These are phyloP conservation scores for Buceros bicornis DNA, from an alignment of 2,797 vertebrate genomes.

Conservation along the genomic window DNA sequence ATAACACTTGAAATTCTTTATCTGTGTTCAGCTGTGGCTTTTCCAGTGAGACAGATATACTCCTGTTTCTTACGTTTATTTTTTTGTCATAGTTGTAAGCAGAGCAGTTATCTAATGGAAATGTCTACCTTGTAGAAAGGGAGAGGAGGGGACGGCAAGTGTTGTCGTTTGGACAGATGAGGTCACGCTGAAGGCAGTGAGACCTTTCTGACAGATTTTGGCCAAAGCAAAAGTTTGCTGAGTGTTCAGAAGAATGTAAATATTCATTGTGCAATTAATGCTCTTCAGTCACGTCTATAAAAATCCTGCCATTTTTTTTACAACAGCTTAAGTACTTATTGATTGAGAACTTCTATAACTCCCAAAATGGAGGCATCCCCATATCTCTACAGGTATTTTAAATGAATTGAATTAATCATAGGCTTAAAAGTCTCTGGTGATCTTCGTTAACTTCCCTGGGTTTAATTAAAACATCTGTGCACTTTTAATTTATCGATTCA, in stretches of 20 bases:
- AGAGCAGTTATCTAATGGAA: background rate
- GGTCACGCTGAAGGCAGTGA: background rate
- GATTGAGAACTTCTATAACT: slow-evolving; percentile 82
- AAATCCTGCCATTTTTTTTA: slow-evolving; percentile 63
- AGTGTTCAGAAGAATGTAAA: slow-evolving; percentile 53
- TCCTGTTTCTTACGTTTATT: background rate
- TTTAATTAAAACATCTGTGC: slow-evolving; percentile 91
- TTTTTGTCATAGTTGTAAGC: background rate
- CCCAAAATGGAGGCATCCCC: slow-evolving; percentile 80
- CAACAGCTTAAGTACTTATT: slow-evolving; percentile 79
- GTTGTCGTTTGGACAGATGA: background rate
- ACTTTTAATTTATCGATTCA: slow-evolving; percentile 89
- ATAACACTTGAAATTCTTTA: background rate
- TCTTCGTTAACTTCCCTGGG: slow-evolving; percentile 86
- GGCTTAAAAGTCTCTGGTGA: slow-evolving; percentile 86
- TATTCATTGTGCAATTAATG: slow-evolving; percentile 71
- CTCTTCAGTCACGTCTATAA: slow-evolving; percentile 58
- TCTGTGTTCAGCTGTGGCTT: background rate
- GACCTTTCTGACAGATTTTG: slow-evolving; percentile 16
- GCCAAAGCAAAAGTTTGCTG: slow-evolving; percentile 20
- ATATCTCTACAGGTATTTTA: slow-evolving; percentile 87
- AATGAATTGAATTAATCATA: slow-evolving; percentile 90
- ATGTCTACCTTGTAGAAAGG: background rate
- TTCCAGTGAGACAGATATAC: background rate
- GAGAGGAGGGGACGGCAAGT: background rate